Evolutionary conservation across 2,888 invertebrate genomes (phyloP).

Genomic region (Andrena minutula): DNA sequence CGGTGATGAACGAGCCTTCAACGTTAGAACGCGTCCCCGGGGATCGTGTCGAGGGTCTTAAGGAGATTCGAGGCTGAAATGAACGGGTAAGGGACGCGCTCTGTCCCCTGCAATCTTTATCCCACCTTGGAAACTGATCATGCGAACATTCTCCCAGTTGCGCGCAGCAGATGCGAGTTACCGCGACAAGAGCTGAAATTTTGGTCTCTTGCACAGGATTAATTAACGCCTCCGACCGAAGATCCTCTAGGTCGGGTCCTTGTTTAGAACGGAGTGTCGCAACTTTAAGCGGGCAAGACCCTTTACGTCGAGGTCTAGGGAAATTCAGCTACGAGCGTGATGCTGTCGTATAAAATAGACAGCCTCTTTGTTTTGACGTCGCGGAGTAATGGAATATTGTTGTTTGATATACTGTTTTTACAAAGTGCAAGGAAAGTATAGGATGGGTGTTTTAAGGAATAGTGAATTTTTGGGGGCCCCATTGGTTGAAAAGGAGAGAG

Average conservation of each 20-base stretch:
- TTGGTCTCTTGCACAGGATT: background rate
- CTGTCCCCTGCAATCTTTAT: conserved; percentile 7
- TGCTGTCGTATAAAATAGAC: too few species aligned
- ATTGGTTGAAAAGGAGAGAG: too few species aligned
- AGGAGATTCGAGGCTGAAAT: conserved; percentile 1
- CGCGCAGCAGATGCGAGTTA: background rate
- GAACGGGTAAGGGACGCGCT: background rate
- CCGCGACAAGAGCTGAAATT: background rate
- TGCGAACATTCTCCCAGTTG: background rate
- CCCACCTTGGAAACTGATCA: conserved; percentile 12
- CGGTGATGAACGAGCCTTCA: conserved; percentile 7
- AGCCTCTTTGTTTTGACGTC: too few species aligned
- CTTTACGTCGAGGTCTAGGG: too few species aligned
- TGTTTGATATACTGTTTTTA: too few species aligned
- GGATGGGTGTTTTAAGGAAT: too few species aligned
- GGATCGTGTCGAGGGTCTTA: background rate
- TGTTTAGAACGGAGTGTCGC: too few species aligned
- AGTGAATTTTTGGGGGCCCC: too few species aligned
- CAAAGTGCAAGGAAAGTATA: too few species aligned
- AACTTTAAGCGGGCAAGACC: too few species aligned
- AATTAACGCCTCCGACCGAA: background rate
- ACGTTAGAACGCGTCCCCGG: conserved; percentile 9
- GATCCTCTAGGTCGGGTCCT: background rate
- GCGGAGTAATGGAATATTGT: too few species aligned
- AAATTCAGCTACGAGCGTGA: too few species aligned